phyloP scores from a whole-genome alignment of 1,140 invertebrate species.

The Nixonia krombeini region DNA sequence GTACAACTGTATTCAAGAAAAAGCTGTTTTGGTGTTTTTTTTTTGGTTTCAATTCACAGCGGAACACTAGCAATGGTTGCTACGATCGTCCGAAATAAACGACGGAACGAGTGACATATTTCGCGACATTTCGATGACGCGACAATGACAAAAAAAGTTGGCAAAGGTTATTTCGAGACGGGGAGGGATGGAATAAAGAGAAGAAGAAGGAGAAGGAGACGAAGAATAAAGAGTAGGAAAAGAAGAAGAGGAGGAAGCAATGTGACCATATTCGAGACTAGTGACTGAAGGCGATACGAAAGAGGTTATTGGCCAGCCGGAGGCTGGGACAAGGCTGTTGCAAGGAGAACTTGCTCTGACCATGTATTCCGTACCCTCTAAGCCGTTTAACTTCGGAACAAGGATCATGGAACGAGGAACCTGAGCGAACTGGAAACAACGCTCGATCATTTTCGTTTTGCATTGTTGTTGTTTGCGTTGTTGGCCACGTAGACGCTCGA shows the following conservation, averaged over 20 bases:
- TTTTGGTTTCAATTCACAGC: too few species aligned
- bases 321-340: conserved; percentile 32
- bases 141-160: too few species aligned
- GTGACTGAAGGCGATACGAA: conserved; percentile 35
- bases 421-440: conserved; percentile 8
- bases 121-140: too few species aligned
- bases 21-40: too few species aligned
- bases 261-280: conserved; percentile 10
- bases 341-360: conserved; percentile 23
- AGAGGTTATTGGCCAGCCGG: conserved; percentile 38
- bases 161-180: too few species aligned
- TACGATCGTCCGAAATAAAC: too few species aligned
- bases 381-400: conserved; percentile 30
- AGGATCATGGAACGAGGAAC: too few species aligned
- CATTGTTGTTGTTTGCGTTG: conserved; percentile 16
- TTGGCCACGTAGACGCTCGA: too few species aligned
- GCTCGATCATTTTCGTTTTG: conserved; percentile 31
- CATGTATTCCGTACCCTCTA: conserved; percentile 21
- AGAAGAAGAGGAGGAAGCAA: conserved; percentile 37
- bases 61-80: too few species aligned
- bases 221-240: conserved; percentile 32
- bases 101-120: too few species aligned
- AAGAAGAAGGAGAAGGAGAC: conserved; percentile 26
- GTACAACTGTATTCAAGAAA: too few species aligned
- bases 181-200: conserved; percentile 19